Evolutionary conservation across 2,888 invertebrate genomes (phyloP), one percentile per base, ranked within the genome.

Genomic region (Dasypolia templi): DNA sequence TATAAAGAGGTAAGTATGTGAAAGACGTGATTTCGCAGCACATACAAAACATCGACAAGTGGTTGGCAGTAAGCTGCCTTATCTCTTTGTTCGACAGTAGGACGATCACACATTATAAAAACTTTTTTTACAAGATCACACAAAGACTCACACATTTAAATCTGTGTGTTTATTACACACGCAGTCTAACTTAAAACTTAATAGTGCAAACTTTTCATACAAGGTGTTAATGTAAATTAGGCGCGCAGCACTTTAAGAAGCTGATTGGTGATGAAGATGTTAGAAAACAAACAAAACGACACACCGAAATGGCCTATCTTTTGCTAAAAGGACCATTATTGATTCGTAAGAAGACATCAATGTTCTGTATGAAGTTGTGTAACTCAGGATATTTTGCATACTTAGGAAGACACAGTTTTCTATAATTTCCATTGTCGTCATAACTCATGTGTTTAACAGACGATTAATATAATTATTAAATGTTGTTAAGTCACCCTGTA

Each of bases 21-120:
- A 26, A 70, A 26, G 4, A 26, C 26, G 9, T 29, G 6, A 35
- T 11, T 12, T 32, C 19, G 4, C 26, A 5, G 3, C 0, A 3
- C 14, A 11, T 2, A n/a, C 14, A n/a, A 39, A 39, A 22, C 5
- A 19, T 49, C 39, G 5, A 49, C 19, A 14, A 2, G 9, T 17
- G 6, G 4, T 9, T 29, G 11, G 4, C 29, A n/a, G n/a, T 26
- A 17, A 51, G 9, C 9, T n/a, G 19, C 14, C 12, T 44, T 19
- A 39, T 26, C 4, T 32, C 14, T 59, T 59, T 39, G n/a, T 32
- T 35, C 53, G 17, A 70, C 78, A 78, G 44, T 72, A 51, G 49
- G 14, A 49, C 42, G 62, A 66, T 63, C 46, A 29, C 77, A 77
- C 29, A 26, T 55, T 49, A 58, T 81, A 72, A 82, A 76, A 26